Base-by-base conservation (phyloP, 2,888 invertebrate genomes). In the Cantharis lateralis region DNA sequence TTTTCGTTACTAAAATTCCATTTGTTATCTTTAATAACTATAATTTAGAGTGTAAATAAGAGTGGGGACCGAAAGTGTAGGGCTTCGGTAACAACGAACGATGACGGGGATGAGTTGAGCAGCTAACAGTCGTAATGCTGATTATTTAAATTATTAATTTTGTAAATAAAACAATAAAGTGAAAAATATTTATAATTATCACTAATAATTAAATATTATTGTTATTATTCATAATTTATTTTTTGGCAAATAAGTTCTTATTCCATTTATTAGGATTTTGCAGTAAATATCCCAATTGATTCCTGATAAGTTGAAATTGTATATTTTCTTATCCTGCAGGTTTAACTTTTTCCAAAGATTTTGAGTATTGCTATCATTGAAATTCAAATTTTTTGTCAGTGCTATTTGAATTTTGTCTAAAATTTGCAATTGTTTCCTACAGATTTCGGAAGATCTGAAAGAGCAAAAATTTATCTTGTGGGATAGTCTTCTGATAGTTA, bases 221-320 rank as follows among this genome's bases (percentile, higher is more conserved):
- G 3, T 18, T 2, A 18, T 18, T 18, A 18, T 24, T 24, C 7
- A 24, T 24, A 24, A 24, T 10, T 9, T 15, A 7, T 94, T 82
- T 92, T 13, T 11, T 3, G 13, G 32, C 11, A 32, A 32, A 85
- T 93, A 95, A 1, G 93, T 90, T 79, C 95, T 90, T 63, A 95
- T 91, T 5, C 96, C 96, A 87, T 91, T 87, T 13, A 94, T 89
- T 82, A 94, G 94, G 32, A 89, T 91, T 80, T 91, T 90, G 82
- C 94, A 91, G 82, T 93, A 95, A 0, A 90, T 88, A 1, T 93
- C 92, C 96, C 96, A 96, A 32, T 93, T 90, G 83, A 96, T 89
- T 62, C 92, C 90, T 0, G 88, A 90, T 79, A 95, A 90, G 84
- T 92, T 93, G 87, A 95, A 95, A 13, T 92, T 91, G 84, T 95